phyloP scores from a whole-genome alignment of 2,888 invertebrate species.

The Eupithecia pulchellata region DNA sequence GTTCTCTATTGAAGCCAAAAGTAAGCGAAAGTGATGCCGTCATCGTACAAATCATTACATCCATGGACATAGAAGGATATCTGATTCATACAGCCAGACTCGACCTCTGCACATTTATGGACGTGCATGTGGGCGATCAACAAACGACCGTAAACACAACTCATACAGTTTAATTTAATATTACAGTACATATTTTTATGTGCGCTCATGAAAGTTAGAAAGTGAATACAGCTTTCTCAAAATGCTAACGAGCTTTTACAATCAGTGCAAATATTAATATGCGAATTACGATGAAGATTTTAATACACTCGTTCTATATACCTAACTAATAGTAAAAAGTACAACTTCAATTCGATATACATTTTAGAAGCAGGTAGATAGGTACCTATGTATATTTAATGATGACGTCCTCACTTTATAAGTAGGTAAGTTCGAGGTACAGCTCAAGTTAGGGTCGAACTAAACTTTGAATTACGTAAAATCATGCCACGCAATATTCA shows the following conservation, averaged over 20 bases:
- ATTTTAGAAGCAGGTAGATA: not conserved
- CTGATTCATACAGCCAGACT: slow-evolving; percentile 49
- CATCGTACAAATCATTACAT: slow-evolving; percentile 33
- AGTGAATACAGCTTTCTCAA: slow-evolving; percentile 41
- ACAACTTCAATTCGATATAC: not conserved
- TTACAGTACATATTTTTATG: slow-evolving; percentile 44
- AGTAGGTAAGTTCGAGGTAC: too few relatives aligned
- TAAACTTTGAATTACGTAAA: not conserved
- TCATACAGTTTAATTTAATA: slow-evolving; percentile 40
- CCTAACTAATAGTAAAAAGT: not conserved
- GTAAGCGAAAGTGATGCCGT: slow-evolving; percentile 58
- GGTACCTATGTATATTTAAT: too few relatives aligned
- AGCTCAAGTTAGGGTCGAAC: not conserved
- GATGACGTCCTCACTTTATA: too few relatives aligned
- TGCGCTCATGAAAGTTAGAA: slow-evolving; percentile 52
- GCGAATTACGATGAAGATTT: too few relatives aligned
- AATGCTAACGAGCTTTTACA: slow-evolving; percentile 7
- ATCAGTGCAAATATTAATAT: not conserved
- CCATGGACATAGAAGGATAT: slow-evolving; percentile 51
- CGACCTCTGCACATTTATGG: slow-evolving; percentile 49
- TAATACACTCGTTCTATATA: too few relatives aligned
- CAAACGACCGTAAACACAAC: slow-evolving; percentile 44
- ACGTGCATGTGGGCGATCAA: slow-evolving; percentile 47
- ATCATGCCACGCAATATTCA: not conserved
- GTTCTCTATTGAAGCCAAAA: slow-evolving; percentile 29